phyloP scores from a whole-genome alignment of 2,888 invertebrate genomes.

The Cremastinae sp. region DNA sequence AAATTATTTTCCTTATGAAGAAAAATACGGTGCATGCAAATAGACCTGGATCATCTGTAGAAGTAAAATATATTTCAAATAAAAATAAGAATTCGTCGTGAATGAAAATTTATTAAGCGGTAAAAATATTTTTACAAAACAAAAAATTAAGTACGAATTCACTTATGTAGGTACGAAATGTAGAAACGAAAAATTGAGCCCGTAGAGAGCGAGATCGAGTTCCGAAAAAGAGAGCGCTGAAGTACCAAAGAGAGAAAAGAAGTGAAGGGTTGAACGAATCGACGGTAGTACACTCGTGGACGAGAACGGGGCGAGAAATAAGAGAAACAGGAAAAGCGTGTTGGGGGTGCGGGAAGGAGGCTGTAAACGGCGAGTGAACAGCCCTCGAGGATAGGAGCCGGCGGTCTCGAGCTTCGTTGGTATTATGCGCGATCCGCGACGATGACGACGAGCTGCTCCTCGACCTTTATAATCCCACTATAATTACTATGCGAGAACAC shows the following conservation, averaged over 20 bases:
- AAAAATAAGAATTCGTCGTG: too few species aligned
- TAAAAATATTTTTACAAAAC: too few species aligned
- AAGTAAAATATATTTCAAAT: too few species aligned
- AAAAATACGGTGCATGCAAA: too few species aligned
- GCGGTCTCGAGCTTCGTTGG: conserved; percentile 48
- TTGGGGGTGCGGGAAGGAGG: conserved; percentile 42
- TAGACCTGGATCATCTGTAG: too few species aligned
- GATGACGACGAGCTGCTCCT: conserved; percentile 69
- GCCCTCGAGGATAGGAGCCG: conserved; percentile 72
- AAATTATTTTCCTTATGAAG: too few species aligned
- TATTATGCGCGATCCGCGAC: conserved; percentile 32
- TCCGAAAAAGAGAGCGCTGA: conserved; percentile 42
- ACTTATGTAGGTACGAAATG: background rate
- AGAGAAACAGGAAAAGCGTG: conserved; percentile 48
- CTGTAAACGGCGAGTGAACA: conserved; percentile 79
- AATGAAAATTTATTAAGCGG: too few species aligned
- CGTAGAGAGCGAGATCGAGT: background rate
- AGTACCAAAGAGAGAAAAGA: conserved; percentile 54
- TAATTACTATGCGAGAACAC: conserved; percentile 75
- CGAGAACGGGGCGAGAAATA: conserved; percentile 40
- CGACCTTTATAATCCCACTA: conserved; percentile 80
- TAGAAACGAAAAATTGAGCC: background rate
- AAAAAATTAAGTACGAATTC: conserved; percentile 16
- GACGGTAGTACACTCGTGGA: conserved; percentile 48
- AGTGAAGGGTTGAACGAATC: conserved; percentile 71